phyloP scores from a whole-genome alignment of 2,888 invertebrate species.

The Nebria salina region DNA sequence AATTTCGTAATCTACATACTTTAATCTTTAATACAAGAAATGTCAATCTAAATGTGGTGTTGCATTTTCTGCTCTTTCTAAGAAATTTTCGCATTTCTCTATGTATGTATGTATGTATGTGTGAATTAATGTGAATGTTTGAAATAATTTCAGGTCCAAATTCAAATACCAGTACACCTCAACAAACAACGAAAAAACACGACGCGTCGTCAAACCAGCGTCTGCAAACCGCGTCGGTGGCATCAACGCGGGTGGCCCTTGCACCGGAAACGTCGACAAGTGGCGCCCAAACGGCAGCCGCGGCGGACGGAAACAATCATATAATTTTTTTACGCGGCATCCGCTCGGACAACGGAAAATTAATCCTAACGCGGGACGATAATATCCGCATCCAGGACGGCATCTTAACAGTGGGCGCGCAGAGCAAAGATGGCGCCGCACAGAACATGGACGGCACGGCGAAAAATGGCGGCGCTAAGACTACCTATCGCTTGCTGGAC shows the following conservation, averaged over 20 bases:
- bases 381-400: slow-evolving; percentile 41
- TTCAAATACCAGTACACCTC: slow-evolving; percentile 30
- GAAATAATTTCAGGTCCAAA: slow-evolving; percentile 33
- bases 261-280: slow-evolving; percentile 20
- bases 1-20: no score
- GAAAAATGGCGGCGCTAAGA: slow-evolving; percentile 3
- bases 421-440: neutral
- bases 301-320: slow-evolving; percentile 20
- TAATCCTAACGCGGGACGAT: slow-evolving; percentile 41
- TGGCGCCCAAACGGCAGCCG: slow-evolving; percentile 23
- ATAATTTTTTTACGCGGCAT: slow-evolving; percentile 42
- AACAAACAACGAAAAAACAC: slow-evolving; percentile 26
- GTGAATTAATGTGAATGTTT: neutral
- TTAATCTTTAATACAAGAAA: no score
- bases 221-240: slow-evolving; percentile 16
- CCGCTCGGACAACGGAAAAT: slow-evolving; percentile 40
- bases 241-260: slow-evolving; percentile 11
- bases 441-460: neutral
- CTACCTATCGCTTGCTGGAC: neutral
- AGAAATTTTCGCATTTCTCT: no score
- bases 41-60: no score
- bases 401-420: slow-evolving; percentile 12
- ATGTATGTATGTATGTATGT: slow-evolving; percentile 6
- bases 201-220: slow-evolving; percentile 14
- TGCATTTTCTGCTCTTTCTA: no score